Evolutionary conservation across 2,888 invertebrate genomes (phyloP).

Genomic region (Lamellibrachia satsuma): DNA sequence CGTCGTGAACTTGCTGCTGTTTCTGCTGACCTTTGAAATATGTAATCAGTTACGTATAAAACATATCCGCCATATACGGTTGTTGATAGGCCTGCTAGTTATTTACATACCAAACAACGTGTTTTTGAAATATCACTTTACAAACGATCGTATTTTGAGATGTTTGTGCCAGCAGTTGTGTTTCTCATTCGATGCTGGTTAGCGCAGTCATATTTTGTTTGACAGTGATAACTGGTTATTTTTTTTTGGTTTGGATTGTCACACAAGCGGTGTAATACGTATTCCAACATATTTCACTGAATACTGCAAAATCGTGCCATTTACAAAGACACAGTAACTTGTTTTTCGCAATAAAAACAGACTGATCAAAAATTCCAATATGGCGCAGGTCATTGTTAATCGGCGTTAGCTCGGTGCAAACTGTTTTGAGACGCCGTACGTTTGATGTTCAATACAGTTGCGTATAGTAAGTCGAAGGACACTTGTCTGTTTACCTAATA

Average conservation of each 20-base stretch:
- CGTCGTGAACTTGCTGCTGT: conserved; percentile 6
- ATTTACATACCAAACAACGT: background rate
- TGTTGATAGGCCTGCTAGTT: background rate
- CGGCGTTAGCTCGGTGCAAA: background rate
- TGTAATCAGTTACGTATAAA: background rate
- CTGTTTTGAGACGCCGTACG: background rate
- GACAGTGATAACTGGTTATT: background rate
- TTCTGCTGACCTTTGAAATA: conserved; percentile 7
- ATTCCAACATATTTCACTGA: background rate
- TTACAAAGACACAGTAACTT: background rate
- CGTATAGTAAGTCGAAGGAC: background rate
- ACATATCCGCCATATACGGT: background rate
- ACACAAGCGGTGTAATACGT: background rate
- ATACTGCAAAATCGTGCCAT: background rate
- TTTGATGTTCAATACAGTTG: background rate
- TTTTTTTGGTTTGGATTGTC: background rate
- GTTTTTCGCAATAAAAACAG: conserved; percentile 1
- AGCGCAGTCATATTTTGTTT: background rate
- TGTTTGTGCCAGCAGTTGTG: background rate
- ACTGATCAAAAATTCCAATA: background rate
- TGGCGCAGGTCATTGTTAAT: conserved; percentile 13
- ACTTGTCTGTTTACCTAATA: background rate
- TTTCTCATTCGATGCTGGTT: background rate
- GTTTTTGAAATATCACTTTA: background rate
- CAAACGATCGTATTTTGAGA: background rate